phyloP scores from a whole-genome alignment of 2,888 invertebrate genomes.

The Mellilla xanthometata region DNA sequence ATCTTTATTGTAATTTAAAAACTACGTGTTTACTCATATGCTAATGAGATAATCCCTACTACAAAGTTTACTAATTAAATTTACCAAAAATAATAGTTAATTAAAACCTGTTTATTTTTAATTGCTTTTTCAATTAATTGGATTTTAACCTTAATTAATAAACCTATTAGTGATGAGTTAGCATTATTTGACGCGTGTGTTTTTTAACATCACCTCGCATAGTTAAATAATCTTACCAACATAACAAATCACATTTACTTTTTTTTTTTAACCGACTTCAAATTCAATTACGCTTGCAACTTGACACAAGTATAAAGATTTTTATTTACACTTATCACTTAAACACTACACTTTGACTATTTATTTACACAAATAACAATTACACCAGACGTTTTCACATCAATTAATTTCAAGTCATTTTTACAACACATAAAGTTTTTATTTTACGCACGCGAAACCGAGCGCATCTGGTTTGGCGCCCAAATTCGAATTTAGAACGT shows the following conservation, averaged over 20 bases:
- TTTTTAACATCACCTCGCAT: constrained; percentile 21
- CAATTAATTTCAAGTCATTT: constrained; percentile 26
- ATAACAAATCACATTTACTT: background rate
- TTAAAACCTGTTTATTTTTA: too few relatives aligned
- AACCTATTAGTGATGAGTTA: too few relatives aligned
- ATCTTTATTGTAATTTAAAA: too few relatives aligned
- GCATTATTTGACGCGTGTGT: too few relatives aligned
- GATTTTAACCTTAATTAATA: too few relatives aligned
- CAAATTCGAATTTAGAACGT: constrained; percentile 56
- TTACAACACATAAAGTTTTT: constrained; percentile 5
- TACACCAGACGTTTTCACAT: constrained; percentile 2
- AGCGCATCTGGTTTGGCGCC: constrained; percentile 49
- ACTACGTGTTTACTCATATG: too few relatives aligned
- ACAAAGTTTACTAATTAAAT: too few relatives aligned
- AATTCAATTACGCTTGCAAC: too few relatives aligned
- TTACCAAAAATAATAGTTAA: too few relatives aligned
- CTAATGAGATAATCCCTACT: too few relatives aligned
- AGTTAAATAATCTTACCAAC: constrained; percentile 22
- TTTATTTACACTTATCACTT: constrained; percentile 24
- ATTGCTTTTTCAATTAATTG: too few relatives aligned
- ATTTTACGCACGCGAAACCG: constrained; percentile 22
- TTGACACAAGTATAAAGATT: background rate
- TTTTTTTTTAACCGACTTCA: too few relatives aligned
- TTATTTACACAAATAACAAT: constrained; percentile 4
- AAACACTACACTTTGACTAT: constrained; percentile 1